Percentiles rank a stretch among this genome's conserved stretches.
Conservation (phyloP, 2,113 vertebrate genomes). For the Spermophilus dauricus region DNA sequence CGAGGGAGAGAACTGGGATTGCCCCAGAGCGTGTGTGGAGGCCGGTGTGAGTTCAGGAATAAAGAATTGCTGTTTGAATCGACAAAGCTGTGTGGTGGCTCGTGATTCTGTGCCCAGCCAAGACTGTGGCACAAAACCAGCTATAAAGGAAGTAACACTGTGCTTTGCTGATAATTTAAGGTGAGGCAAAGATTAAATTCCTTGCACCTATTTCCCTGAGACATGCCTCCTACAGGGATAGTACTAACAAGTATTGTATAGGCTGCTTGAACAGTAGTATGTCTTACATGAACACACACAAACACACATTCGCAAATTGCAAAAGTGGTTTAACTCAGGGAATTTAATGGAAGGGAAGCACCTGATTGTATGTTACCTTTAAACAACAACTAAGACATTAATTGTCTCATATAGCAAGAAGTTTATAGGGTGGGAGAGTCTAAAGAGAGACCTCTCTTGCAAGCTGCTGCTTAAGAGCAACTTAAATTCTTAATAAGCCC, state of each 20-base stretch:
- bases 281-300: not conserved
- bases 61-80: no score
- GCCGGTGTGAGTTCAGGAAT: no score
- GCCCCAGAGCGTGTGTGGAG: no score
- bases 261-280: not conserved
- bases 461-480: not conserved
- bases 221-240: not conserved
- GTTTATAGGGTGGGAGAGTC: not conserved
- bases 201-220: not conserved
- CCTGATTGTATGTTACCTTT: not conserved
- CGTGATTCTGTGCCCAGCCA: no score
- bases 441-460: not conserved
- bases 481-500: not conserved
- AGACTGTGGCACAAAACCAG: no score
- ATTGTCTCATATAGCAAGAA: not conserved
- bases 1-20: no score
- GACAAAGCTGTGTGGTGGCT: no score
- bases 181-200: not conserved
- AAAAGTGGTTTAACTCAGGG: not conserved
- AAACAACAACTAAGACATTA: not conserved
- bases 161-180: not conserved
- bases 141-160: not conserved
- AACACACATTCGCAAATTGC: not conserved
- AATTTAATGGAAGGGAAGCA: not conserved
- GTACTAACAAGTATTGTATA: not conserved